A percentile compares a stretch with the other conserved stretches of the same genome.
Conservation (phyloP, 2,888 invertebrate species). For the Himalopsyche japonica region DNA sequence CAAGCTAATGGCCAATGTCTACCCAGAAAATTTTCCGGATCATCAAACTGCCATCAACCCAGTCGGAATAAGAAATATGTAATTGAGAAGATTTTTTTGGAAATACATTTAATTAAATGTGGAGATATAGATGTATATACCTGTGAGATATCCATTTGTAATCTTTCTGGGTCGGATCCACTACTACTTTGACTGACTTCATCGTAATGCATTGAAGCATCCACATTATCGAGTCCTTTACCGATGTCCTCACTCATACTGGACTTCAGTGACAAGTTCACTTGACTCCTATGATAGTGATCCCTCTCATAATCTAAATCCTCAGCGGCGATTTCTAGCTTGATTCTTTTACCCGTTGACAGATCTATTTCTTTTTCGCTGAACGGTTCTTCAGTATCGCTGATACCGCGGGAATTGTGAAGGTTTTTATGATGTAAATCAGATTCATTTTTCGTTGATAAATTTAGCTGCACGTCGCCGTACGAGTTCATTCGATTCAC, state of each 20-base stretch:
- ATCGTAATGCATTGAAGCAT: slow-evolving; percentile 58
- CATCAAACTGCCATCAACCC: no score
- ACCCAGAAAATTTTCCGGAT: no score
- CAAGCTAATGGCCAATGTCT: no score
- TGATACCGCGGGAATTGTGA: not conserved
- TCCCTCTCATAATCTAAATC: slow-evolving; percentile 29
- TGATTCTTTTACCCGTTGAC: slow-evolving; percentile 43
- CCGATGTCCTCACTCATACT: slow-evolving; percentile 42
- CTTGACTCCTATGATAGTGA: slow-evolving; percentile 46
- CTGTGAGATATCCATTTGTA: slow-evolving; percentile 71
- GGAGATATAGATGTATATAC: no score
- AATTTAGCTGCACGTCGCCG: slow-evolving; percentile 6
- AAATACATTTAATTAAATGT: no score
- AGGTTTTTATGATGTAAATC: not conserved
- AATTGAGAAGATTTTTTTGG: no score
- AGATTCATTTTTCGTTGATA: not conserved
- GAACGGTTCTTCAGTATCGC: slow-evolving; percentile 11
- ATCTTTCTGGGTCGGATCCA: slow-evolving; percentile 73
- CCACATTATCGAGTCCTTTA: slow-evolving; percentile 48
- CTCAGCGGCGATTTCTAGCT: slow-evolving; percentile 47
- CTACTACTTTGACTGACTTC: slow-evolving; percentile 69
- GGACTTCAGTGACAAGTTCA: slow-evolving; percentile 43
- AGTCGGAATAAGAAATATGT: no score
- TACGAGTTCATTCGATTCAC: slow-evolving; percentile 42
- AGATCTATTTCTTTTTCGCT: slow-evolving; percentile 58